phyloP scores from a whole-genome alignment of 1,140 invertebrate genomes.

The Harpegnathos saltator region DNA sequence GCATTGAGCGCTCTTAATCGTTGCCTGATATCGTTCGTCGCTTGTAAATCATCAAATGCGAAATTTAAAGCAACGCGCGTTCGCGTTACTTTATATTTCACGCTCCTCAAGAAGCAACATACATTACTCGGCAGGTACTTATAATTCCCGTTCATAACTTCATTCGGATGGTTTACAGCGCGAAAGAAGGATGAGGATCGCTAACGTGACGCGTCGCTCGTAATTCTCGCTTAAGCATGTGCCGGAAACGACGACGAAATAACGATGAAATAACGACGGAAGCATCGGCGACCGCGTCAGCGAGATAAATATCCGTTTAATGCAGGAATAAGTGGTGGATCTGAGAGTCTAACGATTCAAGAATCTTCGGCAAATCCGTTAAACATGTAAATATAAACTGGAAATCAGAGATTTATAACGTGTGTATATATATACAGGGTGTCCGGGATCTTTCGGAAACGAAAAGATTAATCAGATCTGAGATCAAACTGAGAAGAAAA shows the following conservation, averaged over 20 bases:
- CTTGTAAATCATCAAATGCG: neutral
- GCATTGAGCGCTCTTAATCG: neutral
- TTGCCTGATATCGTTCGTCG: neutral
- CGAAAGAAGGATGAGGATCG: slow-evolving; percentile 48
- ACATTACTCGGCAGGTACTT: slow-evolving; percentile 35
- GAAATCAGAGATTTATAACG: too few species aligned
- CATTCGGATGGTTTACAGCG: slow-evolving; percentile 56
- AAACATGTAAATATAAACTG: neutral
- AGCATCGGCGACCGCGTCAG: slow-evolving; percentile 61
- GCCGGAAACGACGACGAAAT: slow-evolving; percentile 76
- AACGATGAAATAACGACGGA: slow-evolving; percentile 78
- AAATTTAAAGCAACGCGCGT: slow-evolving; percentile 21
- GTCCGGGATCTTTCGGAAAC: too few species aligned
- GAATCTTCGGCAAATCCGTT: slow-evolving; percentile 17
- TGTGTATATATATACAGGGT: too few species aligned
- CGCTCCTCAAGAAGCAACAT: neutral
- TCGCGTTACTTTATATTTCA: slow-evolving; percentile 10
- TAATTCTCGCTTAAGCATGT: slow-evolving; percentile 76
- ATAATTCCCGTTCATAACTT: slow-evolving; percentile 61
- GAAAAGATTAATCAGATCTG: too few species aligned
- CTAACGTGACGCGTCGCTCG: slow-evolving; percentile 67
- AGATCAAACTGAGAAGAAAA: too few species aligned
- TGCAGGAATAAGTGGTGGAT: slow-evolving; percentile 24
- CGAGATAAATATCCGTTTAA: slow-evolving; percentile 70
- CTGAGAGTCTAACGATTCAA: slow-evolving; percentile 13